A percentile compares a stretch with the other conserved stretches of the same genome.
phyloP scores from a whole-genome alignment of 2,797 vertebrate genomes.

The Hipposideros larvatus region DNA sequence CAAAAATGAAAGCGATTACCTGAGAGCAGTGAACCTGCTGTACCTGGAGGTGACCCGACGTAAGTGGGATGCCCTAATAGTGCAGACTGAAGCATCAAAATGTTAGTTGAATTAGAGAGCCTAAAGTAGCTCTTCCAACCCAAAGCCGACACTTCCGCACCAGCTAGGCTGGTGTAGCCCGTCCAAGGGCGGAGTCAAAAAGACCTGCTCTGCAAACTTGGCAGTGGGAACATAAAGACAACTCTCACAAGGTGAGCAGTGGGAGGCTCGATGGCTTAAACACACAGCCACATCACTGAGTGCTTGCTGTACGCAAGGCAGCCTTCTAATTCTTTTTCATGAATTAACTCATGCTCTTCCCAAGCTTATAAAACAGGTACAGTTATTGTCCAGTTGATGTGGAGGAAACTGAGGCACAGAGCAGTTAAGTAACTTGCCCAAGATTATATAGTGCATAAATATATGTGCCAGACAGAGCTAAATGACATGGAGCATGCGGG shows the following conservation, averaged over 20 bases:
- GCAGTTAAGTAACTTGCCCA: neutral
- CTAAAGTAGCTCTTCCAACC: neutral
- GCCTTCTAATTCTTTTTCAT: neutral
- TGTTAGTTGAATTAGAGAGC: neutral
- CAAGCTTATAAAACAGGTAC: neutral
- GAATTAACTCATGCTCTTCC: neutral
- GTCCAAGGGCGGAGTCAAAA: neutral
- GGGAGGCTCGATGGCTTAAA: neutral
- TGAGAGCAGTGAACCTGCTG: neutral
- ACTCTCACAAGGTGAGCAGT: neutral
- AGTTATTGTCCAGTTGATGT: neutral
- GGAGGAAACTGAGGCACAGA: slow-evolving; percentile 10
- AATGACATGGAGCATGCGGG: neutral
- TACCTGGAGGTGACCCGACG: neutral
- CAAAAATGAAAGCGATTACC: neutral
- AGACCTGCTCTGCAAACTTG: neutral
- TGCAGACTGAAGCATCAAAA: neutral
- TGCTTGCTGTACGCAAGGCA: neutral
- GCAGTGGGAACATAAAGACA: neutral
- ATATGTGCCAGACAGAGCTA: neutral
- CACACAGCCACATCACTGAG: neutral
- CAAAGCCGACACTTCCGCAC: neutral
- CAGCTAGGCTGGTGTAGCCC: neutral
- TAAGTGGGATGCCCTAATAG: neutral
- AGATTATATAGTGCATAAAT: neutral